These are phyloP conservation scores for Parapristionchus giblindavisi DNA, from an alignment of 2,888 invertebrate species.

Conservation along the genomic window DNA sequence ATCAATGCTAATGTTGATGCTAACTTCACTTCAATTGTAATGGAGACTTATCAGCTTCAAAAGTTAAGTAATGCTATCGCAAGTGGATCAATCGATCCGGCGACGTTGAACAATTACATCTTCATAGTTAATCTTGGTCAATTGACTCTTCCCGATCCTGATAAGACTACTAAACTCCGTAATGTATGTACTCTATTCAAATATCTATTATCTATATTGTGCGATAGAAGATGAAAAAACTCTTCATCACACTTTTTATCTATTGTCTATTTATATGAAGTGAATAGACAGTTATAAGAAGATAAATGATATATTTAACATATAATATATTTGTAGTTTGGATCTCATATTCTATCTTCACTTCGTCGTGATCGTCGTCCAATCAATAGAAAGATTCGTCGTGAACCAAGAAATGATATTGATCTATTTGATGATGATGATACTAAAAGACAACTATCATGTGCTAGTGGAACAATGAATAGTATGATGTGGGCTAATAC, in stretches of 20 bases:
- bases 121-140: neutral
- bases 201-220: too few relatives aligned
- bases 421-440: neutral
- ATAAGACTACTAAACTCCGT: neutral
- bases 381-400: slow-evolving; percentile 24
- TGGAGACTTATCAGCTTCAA: neutral
- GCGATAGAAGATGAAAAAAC: too few relatives aligned
- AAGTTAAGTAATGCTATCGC: neutral
- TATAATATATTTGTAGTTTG: too few relatives aligned
- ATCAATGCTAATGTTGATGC: neutral
- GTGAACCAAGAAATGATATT: neutral
- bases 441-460: neutral
- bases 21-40: neutral
- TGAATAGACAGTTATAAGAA: too few relatives aligned
- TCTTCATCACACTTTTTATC: too few relatives aligned
- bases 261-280: too few relatives aligned
- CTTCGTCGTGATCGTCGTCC: neutral
- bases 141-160: neutral
- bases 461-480: neutral
- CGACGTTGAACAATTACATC: slow-evolving; percentile 35
- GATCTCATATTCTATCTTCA: too few relatives aligned
- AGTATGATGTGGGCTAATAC: slow-evolving; percentile 57
- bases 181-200: neutral
- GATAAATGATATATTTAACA: too few relatives aligned
- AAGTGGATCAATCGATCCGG: neutral